Evolutionary conservation across 2,888 invertebrate species (phyloP), one percentile per base, ranked within the genome.

Genomic region (Plebejus argus): DNA sequence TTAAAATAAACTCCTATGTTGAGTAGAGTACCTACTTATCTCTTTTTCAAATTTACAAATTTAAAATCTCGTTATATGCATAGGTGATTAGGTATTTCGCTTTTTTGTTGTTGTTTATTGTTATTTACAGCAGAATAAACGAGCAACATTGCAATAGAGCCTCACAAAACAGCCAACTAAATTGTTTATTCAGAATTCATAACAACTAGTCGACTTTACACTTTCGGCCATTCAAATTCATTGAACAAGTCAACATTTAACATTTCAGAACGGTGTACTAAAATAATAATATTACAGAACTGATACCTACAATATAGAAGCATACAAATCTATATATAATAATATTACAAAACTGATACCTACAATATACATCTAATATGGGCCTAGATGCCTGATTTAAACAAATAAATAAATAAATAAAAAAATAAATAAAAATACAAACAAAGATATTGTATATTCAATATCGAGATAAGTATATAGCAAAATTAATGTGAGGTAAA

Each of bases 181-280:
- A 66, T 33, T 66, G 66, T 66, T 66, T 66, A 66, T 66, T 66
- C 28, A 66, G 28, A 66, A 66, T 66, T 66, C 66, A 66, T 28
- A 66, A 66, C 66, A 66, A 66, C 66, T 66, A 66, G 66, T 66
- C 66, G 15, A 66, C 66, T 66, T 66, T 33, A 66, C 28, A 33
- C 66, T 66, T 66, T 66, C 66, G 18, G 28, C 66, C 28, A 66
- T 66, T 66, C 66, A 66, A 66, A 66, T 66, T 66, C 66, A 66
- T 66, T 66, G 66, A 66, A 28, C 66, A 33, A 66, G 66, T 33
- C 66, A 66, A 66, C 66, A 66, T 66, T 33, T 12, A 66, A 66
- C 66, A 66, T 66, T 66, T 66, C 28, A 33, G 66, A 33, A 33
- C 18, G 12, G 20, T 28, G 28, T 28, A 28, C 61, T 23, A 61